Evolutionary conservation across 1,140 invertebrate genomes (phyloP).

Genomic region (Nilaparvata lugens): DNA sequence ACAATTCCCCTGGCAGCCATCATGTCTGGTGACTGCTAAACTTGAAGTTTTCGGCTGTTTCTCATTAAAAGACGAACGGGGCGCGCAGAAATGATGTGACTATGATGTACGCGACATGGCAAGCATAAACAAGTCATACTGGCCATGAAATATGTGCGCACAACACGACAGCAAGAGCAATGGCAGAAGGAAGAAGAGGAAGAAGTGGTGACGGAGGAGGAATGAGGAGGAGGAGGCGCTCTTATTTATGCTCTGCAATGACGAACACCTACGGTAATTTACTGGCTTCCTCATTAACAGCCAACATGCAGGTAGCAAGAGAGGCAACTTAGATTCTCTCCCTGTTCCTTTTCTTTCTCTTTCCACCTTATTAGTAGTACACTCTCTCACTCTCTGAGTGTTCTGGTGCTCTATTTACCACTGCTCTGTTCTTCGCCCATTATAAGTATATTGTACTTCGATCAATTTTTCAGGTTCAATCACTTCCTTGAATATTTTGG

Average conservation of each 20-base stretch:
- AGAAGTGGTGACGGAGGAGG: too few relatives aligned
- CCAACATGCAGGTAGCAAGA: not conserved
- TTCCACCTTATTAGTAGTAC: too few relatives aligned
- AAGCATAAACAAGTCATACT: not conserved
- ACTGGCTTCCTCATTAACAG: conserved; percentile 4
- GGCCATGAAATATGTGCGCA: not conserved
- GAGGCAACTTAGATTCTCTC: too few relatives aligned
- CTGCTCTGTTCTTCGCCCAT: too few relatives aligned
- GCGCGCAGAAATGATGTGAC: not conserved
- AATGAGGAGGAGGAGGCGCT: not conserved
- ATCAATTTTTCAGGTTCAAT: too few relatives aligned
- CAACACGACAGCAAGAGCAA: not conserved
- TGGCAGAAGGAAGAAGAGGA: not conserved
- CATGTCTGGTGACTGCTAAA: too few relatives aligned
- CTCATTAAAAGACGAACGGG: not conserved
- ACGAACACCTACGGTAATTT: conserved; percentile 2
- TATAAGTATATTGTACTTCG: too few relatives aligned
- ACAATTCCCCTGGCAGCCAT: too few relatives aligned
- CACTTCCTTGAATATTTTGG: too few relatives aligned
- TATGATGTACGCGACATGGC: conserved; percentile 3
- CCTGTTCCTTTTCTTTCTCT: too few relatives aligned
- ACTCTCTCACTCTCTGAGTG: too few relatives aligned
- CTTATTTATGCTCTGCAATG: conserved; percentile 1
- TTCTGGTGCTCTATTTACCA: too few relatives aligned
- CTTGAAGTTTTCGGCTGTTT: not conserved